phyloP scores from a whole-genome alignment of 2,797 vertebrate genomes.

The Odontamblyopus lacepedii region DNA sequence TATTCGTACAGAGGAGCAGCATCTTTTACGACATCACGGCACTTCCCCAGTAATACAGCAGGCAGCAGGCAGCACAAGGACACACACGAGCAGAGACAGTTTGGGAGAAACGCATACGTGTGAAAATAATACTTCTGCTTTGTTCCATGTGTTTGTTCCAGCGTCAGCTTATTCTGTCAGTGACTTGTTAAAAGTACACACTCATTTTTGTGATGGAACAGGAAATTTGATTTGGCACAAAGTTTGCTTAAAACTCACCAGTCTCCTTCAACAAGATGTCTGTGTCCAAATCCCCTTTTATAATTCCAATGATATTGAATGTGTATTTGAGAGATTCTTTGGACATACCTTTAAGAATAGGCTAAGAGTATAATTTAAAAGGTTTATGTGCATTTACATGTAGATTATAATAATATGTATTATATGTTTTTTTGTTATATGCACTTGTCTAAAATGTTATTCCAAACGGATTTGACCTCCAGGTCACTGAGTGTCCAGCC shows the following conservation, averaged over 20 bases:
- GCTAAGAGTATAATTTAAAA: not conserved
- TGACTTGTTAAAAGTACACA: slow-evolving; percentile 23
- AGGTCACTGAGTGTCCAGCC: slow-evolving; percentile 44
- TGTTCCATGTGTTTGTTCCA: not conserved
- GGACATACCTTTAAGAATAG: not conserved
- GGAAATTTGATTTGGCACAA: slow-evolving; percentile 62
- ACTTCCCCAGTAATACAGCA: slow-evolving; percentile 66
- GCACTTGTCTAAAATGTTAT: not conserved
- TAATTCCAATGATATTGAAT: not conserved
- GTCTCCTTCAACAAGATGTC: slow-evolving; percentile 57
- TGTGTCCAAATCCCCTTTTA: slow-evolving; percentile 8
- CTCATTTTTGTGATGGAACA: slow-evolving; percentile 33
- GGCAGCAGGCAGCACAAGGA: slow-evolving; percentile 54
- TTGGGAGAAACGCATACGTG: slow-evolving; percentile 92
- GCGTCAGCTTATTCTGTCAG: slow-evolving; percentile 31
- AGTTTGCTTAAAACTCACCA: slow-evolving; percentile 22
- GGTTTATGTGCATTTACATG: not conserved
- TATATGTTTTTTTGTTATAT: not conserved
- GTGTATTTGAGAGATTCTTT: not conserved
- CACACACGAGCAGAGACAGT: slow-evolving; percentile 73
- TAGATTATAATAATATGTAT: not conserved
- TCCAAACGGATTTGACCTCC: slow-evolving; percentile 41
- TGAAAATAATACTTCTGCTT: slow-evolving; percentile 56
- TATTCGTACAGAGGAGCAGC: slow-evolving; percentile 80
- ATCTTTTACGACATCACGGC: slow-evolving; percentile 74